A percentile compares a stretch with the other conserved stretches of the same genome.
These are phyloP conservation scores for Gryllus bimaculatus DNA, from an alignment of 1,140 invertebrate genomes.

Conservation along the genomic window DNA sequence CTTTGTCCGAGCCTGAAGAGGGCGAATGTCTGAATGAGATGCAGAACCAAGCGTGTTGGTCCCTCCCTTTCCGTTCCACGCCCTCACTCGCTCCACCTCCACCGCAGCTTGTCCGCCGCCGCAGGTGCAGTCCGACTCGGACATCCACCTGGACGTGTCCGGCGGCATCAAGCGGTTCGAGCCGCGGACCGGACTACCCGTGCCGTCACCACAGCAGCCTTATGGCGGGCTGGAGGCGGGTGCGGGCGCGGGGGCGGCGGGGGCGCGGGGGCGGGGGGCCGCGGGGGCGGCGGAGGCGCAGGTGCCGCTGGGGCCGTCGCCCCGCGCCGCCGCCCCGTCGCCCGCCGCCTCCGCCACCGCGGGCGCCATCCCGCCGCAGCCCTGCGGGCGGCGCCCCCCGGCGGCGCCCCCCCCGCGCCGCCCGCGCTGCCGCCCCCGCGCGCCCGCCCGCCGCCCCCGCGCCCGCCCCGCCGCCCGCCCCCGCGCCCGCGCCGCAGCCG, in stretches of 20 bases:
- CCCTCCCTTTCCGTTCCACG: too few species aligned
- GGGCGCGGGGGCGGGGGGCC: too few species aligned
- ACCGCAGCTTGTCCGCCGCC: not conserved
- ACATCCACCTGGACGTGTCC: constrained; percentile 49
- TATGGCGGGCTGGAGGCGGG: not conserved
- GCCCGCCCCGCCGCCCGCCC: constrained; percentile 11
- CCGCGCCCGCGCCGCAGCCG: constrained; percentile 8
- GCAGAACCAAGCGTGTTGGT: too few species aligned
- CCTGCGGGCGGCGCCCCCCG: constrained; percentile 22
- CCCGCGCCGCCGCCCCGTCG: not conserved
- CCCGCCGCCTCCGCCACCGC: not conserved
- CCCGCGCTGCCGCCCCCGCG: constrained; percentile 29
- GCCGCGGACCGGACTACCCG: constrained; percentile 45
- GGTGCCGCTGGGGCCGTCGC: too few species aligned
- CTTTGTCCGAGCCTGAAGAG: too few species aligned
- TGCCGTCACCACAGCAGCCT: constrained; percentile 28
- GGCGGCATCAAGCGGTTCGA: constrained; percentile 61
- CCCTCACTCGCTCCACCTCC: too few species aligned
- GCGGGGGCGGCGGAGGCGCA: too few species aligned
- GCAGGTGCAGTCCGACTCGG: constrained; percentile 54
- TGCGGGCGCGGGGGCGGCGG: not conserved
- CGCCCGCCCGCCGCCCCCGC: constrained; percentile 17
- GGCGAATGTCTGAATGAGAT: too few species aligned
- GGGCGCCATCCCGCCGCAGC: constrained; percentile 21
- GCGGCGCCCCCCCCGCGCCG: constrained; percentile 43